Base-by-base conservation (phyloP, 2,113 vertebrate genomes). In the Scomber colias region DNA sequence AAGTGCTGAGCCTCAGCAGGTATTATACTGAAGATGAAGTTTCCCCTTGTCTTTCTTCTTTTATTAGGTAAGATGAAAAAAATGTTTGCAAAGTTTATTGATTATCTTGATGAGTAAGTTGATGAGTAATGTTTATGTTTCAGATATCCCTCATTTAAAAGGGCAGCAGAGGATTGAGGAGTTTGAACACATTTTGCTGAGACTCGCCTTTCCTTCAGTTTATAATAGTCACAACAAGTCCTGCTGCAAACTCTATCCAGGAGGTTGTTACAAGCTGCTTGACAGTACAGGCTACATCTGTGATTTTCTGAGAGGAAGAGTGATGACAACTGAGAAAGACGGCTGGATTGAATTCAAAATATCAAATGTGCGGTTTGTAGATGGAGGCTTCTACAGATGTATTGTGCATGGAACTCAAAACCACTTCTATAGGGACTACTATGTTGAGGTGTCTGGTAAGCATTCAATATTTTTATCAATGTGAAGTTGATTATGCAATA, bases 321-420 rank as follows among this genome's bases (percentile, higher is more conserved):
- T 94, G 16, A 75, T 81, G 0, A 79, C 51, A 31, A 67, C 44
- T 1, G 70, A 90, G 61, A 64, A 53, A 2, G 5, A 82, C 17
- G 88, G 89, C 49, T 75, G 30, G 78, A 91, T 94, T 56, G 74
- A 88, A 55, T 92, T 95, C 77, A 86, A 14, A 68, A 93, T 95
- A 59, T 85, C 61, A 30, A 82, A 92, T 4, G 82, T 85, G n/a
- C 82, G 11, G 17, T 9, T 62, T 46, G 17, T 0, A 11, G 93
- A 95, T 55, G 59, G 78, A 71, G 95, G 94, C 12, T 80, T 21
- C 45, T 95, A 95, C 79, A 90, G 90, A 68, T 95, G 95, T 67
- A 17, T 50, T 0, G 45, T 95, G 31, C 2, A 9, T 12, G 71
- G 63, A 12, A 19, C 54, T 30, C 30, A 77, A 64, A 56, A 40